These are phyloP conservation scores for Euclidia mi DNA, from an alignment of 2,888 invertebrate genomes.

Conservation along the genomic window DNA sequence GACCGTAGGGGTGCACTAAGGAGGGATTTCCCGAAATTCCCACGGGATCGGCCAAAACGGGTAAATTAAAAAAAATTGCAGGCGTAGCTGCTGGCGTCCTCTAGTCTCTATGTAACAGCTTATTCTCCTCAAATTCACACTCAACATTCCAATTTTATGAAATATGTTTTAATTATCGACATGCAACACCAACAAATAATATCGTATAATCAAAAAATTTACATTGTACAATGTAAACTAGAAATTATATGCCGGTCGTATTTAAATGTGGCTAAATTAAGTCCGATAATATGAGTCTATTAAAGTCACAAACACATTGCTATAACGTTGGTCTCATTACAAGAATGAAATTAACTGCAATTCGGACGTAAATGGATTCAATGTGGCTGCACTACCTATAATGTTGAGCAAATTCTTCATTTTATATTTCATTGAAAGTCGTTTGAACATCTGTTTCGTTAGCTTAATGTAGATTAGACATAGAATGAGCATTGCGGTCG, in stretches of 20 bases:
- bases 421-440: constrained; percentile 65
- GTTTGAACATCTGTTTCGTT: constrained; percentile 7
- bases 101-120: constrained; percentile 1
- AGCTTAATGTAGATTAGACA: constrained; percentile 5
- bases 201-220: constrained; percentile 36
- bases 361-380: constrained; percentile 79
- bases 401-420: constrained; percentile 73
- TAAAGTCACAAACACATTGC: constrained; percentile 77
- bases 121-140: constrained; percentile 2
- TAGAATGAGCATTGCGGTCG: not conserved
- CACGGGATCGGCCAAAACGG: too few relatives aligned
- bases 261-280: constrained; percentile 62
- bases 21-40: too few relatives aligned
- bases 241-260: constrained; percentile 32
- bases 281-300: constrained; percentile 72
- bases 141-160: constrained; percentile 9
- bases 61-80: too few relatives aligned
- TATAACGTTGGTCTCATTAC: constrained; percentile 75
- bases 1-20: too few relatives aligned
- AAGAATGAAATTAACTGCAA: constrained; percentile 78
- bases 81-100: too few relatives aligned
- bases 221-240: constrained; percentile 43
- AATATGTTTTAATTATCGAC: constrained; percentile 15
- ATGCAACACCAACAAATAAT: constrained; percentile 18
- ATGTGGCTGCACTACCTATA: constrained; percentile 62